Percentiles rank a stretch among this genome's conserved stretches.
Conservation (phyloP, 2,888 invertebrate species). For the Scaptomyza caliginosa region DNA sequence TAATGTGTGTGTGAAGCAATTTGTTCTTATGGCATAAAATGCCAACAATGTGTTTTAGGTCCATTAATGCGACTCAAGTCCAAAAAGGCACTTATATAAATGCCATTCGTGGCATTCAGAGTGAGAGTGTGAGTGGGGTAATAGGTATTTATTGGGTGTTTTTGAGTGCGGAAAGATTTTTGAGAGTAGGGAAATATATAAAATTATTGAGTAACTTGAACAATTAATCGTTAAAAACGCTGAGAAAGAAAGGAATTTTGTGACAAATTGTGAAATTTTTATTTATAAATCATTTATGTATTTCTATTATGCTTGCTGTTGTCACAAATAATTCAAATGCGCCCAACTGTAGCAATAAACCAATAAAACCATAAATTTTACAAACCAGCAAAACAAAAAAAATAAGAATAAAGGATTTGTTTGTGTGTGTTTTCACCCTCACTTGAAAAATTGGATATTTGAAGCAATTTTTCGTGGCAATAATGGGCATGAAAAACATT, state of each 20-base stretch:
- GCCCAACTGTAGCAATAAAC: not conserved
- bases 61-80: conserved; percentile 63
- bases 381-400: not conserved
- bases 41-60: conserved; percentile 73
- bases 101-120: conserved; percentile 25
- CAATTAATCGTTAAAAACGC: not conserved
- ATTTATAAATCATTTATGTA: too few species aligned
- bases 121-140: not conserved
- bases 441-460: conserved; percentile 32
- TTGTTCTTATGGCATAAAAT: conserved; percentile 60
- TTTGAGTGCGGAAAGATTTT: conserved; percentile 11
- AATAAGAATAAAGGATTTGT: too few species aligned
- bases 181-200: conserved; percentile 9
- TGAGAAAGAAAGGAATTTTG: too few species aligned
- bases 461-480: conserved; percentile 24
- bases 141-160: conserved; percentile 33
- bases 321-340: not conserved
- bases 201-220: not conserved
- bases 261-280: not conserved
- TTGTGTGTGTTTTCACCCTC: conserved; percentile 14
- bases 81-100: conserved; percentile 39
- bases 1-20: conserved; percentile 72
- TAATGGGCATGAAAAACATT: conserved; percentile 54
- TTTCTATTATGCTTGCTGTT: not conserved
- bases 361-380: conserved; percentile 2